A percentile compares a stretch with the other conserved stretches of the same genome.
Evolutionary conservation across 2,113 vertebrate species (phyloP).

Genomic region (Cyprinodon tularosa): DNA sequence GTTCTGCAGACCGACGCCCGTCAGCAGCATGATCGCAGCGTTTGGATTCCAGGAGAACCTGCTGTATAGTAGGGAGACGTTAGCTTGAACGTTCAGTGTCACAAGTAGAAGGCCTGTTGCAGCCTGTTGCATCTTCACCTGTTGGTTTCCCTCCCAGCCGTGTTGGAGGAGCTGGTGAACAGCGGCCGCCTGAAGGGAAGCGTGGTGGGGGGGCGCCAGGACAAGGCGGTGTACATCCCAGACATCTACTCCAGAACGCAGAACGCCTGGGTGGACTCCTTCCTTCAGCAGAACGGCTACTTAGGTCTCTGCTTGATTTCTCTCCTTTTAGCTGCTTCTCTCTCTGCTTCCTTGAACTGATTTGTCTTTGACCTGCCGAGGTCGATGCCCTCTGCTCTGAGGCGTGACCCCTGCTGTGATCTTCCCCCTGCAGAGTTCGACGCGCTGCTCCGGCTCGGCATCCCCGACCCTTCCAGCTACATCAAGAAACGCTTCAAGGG

Average conservation of each 20-base stretch:
- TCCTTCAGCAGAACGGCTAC: slow-evolving; percentile 95
- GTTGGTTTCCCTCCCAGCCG: slow-evolving; percentile 75
- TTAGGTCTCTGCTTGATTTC: slow-evolving; percentile 80
- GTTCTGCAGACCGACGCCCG: slow-evolving; percentile 85
- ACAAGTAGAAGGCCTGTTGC: not conserved
- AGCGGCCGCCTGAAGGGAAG: slow-evolving; percentile 89
- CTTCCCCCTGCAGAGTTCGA: slow-evolving; percentile 86
- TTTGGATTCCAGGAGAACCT: slow-evolving; percentile 96
- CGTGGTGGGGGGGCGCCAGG: slow-evolving; percentile 91
- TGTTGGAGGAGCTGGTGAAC: slow-evolving; percentile 93
- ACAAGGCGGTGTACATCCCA: slow-evolving; percentile 93
- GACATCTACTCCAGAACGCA: slow-evolving; percentile 95
- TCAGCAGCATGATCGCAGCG: slow-evolving; percentile 88
- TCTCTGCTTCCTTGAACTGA: no score
- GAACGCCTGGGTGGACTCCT: slow-evolving; percentile 94
- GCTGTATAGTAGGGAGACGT: slow-evolving; percentile 90
- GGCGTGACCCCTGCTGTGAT: not conserved
- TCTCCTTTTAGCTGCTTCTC: no score
- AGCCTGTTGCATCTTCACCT: not conserved
- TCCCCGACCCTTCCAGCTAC: slow-evolving; percentile 89
- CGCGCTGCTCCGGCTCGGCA: slow-evolving; percentile 88
- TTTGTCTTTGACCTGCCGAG: no score
- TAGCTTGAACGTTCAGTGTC: not conserved
- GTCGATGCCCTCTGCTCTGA: no score
- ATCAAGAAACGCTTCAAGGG: slow-evolving; percentile 93